Percentiles rank a stretch among this genome's conserved stretches.
Conservation (phyloP, 1,140 invertebrate genomes). For the Acromyrmex echinatior region DNA sequence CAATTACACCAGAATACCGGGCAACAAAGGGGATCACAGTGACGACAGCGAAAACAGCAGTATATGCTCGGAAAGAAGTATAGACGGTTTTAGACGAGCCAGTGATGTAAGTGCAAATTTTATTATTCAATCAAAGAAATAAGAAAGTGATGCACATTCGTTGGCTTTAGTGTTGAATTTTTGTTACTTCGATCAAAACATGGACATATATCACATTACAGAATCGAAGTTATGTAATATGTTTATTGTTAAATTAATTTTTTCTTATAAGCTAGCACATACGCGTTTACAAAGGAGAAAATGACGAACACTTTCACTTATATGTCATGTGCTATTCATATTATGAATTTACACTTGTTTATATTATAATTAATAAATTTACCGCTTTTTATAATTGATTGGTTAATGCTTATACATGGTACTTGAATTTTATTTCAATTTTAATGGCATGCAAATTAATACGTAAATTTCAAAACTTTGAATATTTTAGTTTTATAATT, state of each 20-base stretch:
- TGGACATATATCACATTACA: slow-evolving; percentile 13
- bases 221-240: slow-evolving; percentile 23
- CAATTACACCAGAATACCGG: slow-evolving; percentile 81
- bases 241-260: slow-evolving; percentile 6
- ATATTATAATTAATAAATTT: slow-evolving; percentile 29
- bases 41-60: slow-evolving; percentile 98
- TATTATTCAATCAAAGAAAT: neutral
- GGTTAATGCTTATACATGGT: slow-evolving; percentile 14
- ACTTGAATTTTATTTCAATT: slow-evolving; percentile 17
- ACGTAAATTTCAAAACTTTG: neutral
- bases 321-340: slow-evolving; percentile 5
- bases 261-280: slow-evolving; percentile 14
- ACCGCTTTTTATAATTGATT: slow-evolving; percentile 48
- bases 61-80: slow-evolving; percentile 96
- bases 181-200: slow-evolving; percentile 17
- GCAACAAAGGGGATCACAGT: slow-evolving; percentile 91
- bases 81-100: slow-evolving; percentile 93
- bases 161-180: slow-evolving; percentile 11
- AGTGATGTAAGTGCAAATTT: slow-evolving; percentile 91
- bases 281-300: neutral
- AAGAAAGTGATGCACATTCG: neutral
- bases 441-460: slow-evolving; percentile 28
- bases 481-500: slow-evolving; percentile 1
- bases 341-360: slow-evolving; percentile 12
- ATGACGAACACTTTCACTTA: neutral